Conservation (phyloP, 1,140 invertebrate species). For the Heterodera schachtii region DNA sequence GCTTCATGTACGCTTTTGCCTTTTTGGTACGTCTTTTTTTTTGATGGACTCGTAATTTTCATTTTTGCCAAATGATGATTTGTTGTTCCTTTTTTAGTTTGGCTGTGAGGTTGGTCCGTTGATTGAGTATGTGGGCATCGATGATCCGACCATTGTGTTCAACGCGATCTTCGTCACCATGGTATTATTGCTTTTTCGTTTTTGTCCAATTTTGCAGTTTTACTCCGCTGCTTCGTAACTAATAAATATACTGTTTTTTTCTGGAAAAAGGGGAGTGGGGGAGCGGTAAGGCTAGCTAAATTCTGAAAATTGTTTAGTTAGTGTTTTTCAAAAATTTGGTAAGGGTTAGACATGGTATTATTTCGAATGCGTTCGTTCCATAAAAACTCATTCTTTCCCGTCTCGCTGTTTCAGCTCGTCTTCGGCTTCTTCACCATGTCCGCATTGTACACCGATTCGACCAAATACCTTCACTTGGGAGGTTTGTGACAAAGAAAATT, state of each 20-base stretch:
- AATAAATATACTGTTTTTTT: too few species aligned
- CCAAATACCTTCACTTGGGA: conserved; percentile 79
- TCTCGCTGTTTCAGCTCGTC: conserved; percentile 70
- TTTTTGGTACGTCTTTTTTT: too few species aligned
- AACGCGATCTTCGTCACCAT: conserved; percentile 84
- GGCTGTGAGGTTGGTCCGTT: conserved; percentile 29
- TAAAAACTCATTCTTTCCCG: not conserved
- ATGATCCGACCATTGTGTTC: conserved; percentile 80
- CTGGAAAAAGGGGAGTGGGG: too few species aligned
- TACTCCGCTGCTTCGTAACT: too few species aligned
- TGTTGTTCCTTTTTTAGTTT: not conserved
- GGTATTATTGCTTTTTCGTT: not conserved
- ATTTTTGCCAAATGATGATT: too few species aligned
- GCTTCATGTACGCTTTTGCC: too few species aligned
- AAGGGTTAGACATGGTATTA: too few species aligned
- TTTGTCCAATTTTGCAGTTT: not conserved
- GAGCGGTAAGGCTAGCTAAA: too few species aligned
- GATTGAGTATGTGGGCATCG: conserved; percentile 42
- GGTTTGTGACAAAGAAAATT: conserved; percentile 67
- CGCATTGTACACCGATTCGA: conserved; percentile 80
- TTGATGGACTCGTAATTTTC: too few species aligned
- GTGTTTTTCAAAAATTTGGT: too few species aligned
- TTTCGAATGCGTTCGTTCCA: not conserved
- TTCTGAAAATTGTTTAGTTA: too few species aligned
- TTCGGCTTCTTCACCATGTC: conserved; percentile 87